These are phyloP conservation scores for Mixornis gularis DNA, from an alignment of 2,113 vertebrate genomes.

Conservation along the genomic window DNA sequence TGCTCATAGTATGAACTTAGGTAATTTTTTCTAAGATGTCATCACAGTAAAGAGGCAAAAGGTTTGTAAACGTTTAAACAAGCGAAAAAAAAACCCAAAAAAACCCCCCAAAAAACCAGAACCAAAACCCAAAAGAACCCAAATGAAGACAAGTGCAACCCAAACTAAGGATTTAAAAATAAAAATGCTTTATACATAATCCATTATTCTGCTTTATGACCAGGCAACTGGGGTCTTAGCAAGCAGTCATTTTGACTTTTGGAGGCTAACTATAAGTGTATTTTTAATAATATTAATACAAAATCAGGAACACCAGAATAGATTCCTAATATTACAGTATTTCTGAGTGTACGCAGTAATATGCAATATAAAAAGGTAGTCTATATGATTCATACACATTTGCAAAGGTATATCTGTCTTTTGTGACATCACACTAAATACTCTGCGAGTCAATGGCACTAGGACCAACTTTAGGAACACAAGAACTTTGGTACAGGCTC, in stretches of 20 bases:
- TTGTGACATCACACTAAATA: background rate
- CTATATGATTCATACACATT: background rate
- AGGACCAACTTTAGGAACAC: rapidly evolving
- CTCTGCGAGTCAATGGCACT: background rate
- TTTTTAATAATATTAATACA: background rate
- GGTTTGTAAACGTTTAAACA: background rate
- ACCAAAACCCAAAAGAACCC: too few relatives aligned
- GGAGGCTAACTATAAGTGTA: background rate
- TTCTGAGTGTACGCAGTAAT: background rate
- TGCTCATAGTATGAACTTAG: background rate
- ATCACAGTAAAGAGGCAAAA: background rate
- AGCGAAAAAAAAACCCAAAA: too few relatives aligned
- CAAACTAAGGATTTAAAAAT: background rate
- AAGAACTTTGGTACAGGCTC: background rate
- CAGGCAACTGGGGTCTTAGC: background rate
- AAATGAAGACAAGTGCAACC: background rate
- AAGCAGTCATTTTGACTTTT: background rate
- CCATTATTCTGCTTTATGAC: background rate
- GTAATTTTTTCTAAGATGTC: background rate
- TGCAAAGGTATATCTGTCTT: background rate
- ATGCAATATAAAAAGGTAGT: background rate
- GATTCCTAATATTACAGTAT: background rate
- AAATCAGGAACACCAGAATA: background rate
- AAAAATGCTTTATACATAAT: background rate
- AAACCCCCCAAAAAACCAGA: too few relatives aligned